Evolutionary conservation across 2,888 invertebrate species (phyloP), one percentile per base, ranked within the genome.

Genomic region (Zygogramma bicolorata): DNA sequence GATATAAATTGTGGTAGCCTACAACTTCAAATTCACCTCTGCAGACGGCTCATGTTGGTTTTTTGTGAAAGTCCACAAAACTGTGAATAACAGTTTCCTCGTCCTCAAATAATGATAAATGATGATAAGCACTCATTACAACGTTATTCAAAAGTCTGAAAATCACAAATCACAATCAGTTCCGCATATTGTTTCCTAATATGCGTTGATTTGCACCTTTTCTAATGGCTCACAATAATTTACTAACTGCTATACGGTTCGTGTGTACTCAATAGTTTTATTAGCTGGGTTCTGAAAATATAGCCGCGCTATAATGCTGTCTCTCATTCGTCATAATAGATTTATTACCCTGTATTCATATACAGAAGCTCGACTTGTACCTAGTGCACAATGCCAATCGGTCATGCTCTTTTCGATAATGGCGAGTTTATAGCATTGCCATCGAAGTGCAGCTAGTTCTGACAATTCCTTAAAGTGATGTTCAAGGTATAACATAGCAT

Each of bases 241-340:
- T 68, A 49, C 40, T 70, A 73, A 73, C 71, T 65, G 74, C 79
- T 77, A 76, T 76, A 77, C 77, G 80, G 70, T 78, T 79, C 76
- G 79, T 80, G 73, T 68, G 49, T 68, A 72, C 71, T 25, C 70
- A 77, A 75, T 74, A 73, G 65, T 78, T 78, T 77, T 75, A 79
- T 79, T 79, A 74, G 75, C 60, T 57, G 63, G 58, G 65, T 74
- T 74, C 68, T 75, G 42, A 61, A 69, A 72, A 72, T 70, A 68
- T 42, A 70, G 42, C 68, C 57, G 29, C 15, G 29, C 62, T 58
- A 73, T 71, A 75, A 68, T 68, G 65, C 72, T 61, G 58, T 65
- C 34, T 72, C 75, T 61, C 76, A 77, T 76, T 75, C 72, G 73
- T 73, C 77, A 79, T 79, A 76, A 77, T 75, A 77, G 77, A 76